A percentile compares a stretch with the other conserved stretches of the same genome.
These are phyloP conservation scores for Gallinago media DNA, from an alignment of 2,113 vertebrate genomes.

Conservation along the genomic window DNA sequence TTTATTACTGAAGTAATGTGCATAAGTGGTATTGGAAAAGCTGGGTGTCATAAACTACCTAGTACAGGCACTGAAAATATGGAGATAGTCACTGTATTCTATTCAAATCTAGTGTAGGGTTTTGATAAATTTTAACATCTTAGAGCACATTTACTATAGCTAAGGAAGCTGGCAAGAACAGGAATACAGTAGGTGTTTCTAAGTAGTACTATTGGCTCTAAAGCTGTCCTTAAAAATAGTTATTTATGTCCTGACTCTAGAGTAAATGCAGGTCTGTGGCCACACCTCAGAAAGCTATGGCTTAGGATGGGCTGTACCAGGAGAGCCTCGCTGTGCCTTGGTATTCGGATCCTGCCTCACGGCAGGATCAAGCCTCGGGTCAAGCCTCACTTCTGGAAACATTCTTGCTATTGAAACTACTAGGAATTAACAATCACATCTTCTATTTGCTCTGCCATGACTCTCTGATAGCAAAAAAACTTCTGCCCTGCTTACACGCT, in stretches of 20 bases:
- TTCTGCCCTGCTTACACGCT: neutral
- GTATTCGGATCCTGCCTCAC: neutral
- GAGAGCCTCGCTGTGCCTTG: neutral
- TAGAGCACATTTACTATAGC: neutral
- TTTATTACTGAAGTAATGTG: neutral
- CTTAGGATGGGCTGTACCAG: neutral
- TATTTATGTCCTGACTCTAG: neutral
- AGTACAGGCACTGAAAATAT: neutral
- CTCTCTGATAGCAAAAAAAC: neutral
- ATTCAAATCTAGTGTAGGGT: neutral
- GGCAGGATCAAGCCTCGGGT: no score
- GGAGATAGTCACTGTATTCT: neutral
- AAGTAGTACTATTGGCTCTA: neutral
- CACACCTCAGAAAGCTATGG: neutral
- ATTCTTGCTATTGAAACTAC: neutral
- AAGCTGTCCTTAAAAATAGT: neutral
- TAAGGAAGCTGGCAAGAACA: neutral
- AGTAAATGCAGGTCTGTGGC: neutral
- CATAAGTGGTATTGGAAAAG: neutral
- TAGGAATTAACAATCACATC: neutral
- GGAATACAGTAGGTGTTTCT: neutral
- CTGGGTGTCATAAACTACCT: neutral
- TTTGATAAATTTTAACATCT: neutral
- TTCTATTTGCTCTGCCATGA: neutral
- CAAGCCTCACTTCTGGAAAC: neutral